Evolutionary conservation across 2,797 vertebrate genomes (phyloP).

Genomic region (Micrastur ruficollis): DNA sequence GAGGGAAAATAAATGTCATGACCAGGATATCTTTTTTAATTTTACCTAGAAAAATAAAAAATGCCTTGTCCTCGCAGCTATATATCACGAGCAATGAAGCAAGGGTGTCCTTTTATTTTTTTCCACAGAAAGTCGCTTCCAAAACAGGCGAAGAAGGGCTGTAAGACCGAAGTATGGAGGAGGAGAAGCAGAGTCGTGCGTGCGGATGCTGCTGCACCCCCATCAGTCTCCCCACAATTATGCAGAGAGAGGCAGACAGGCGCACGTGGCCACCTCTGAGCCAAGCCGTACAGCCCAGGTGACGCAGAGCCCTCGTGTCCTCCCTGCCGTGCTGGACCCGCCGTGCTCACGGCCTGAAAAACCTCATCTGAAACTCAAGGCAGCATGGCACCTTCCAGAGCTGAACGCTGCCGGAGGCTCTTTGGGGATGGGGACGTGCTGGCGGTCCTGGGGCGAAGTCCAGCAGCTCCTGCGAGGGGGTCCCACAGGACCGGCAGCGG

Average conservation of each 20-base stretch:
- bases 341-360: not conserved
- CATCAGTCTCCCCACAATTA: accelerated
- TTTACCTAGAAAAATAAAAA: not conserved
- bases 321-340: not conserved
- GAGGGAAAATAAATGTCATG: not conserved
- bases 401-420: not conserved
- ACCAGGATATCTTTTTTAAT: not conserved
- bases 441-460: accelerated
- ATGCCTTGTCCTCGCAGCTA: not conserved
- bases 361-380: not conserved
- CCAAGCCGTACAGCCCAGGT: not conserved
- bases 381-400: accelerated
- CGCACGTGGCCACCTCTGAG: not conserved
- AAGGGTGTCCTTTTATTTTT: not conserved
- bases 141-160: not conserved
- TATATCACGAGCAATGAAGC: not conserved
- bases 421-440: not conserved
- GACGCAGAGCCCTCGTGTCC: not conserved
- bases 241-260: not conserved
- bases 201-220: accelerated
- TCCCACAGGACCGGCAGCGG: not conserved
- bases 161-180: not conserved
- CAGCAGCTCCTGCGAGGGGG: not conserved
- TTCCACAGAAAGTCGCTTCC: not conserved
- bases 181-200: not conserved